These are phyloP conservation scores for Clostera curtula DNA, from an alignment of 2,888 invertebrate species.

Conservation along the genomic window DNA sequence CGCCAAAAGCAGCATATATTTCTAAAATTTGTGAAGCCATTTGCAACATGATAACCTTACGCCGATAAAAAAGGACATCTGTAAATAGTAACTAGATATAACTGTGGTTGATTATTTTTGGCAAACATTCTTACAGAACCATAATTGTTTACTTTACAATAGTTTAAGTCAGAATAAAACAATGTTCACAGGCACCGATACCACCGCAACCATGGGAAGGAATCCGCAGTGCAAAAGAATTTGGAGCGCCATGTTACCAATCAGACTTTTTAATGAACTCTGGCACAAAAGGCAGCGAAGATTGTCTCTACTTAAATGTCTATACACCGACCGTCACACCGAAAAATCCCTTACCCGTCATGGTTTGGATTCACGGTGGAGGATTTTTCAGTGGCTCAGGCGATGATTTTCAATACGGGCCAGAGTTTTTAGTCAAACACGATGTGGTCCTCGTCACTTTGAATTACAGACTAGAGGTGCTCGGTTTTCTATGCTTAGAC, in stretches of 20 bases:
- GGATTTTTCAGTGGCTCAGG: conserved; percentile 24
- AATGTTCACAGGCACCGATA: conserved; percentile 7
- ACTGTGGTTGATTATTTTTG: too few species aligned
- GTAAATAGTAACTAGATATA: too few species aligned
- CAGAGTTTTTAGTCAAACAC: conserved; percentile 23
- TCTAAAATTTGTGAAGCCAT: too few species aligned
- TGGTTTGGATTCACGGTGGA: conserved; percentile 26
- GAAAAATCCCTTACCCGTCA: conserved; percentile 15
- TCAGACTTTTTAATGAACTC: not conserved
- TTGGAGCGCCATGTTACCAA: conserved; percentile 12
- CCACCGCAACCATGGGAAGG: conserved; percentile 28
- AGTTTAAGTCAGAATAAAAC: too few species aligned
- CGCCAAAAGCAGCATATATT: too few species aligned
- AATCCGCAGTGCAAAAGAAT: conserved; percentile 25
- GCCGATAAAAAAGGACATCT: too few species aligned
- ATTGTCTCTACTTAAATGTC: conserved; percentile 28
- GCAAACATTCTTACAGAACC: too few species aligned
- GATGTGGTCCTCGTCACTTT: conserved; percentile 20
- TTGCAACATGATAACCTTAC: too few species aligned
- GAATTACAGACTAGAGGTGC: conserved; percentile 23
- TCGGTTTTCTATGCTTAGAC: conserved; percentile 26
- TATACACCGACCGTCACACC: conserved; percentile 22
- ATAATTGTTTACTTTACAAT: too few species aligned
- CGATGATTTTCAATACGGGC: conserved; percentile 19
- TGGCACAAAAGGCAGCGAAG: conserved; percentile 17